Base-by-base conservation (phyloP, 2,888 invertebrate genomes). In the Anoncus sp. region DNA sequence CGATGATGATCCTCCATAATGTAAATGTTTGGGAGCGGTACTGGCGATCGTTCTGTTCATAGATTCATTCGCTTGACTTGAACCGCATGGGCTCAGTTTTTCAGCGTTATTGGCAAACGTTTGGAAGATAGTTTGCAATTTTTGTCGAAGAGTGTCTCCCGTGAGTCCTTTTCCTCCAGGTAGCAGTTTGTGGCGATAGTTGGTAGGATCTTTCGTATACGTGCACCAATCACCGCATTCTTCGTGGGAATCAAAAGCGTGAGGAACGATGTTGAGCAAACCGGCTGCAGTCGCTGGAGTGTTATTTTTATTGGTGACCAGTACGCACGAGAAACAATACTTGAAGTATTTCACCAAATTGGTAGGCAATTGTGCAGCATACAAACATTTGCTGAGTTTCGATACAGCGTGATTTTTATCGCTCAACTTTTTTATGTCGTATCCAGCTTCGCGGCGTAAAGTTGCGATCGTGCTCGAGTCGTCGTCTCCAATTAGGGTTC, bases 1-100 rank as follows among this genome's bases (percentile, higher is more conserved):
- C 0, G 81, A 80, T n/a, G 43, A 57, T 24, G 78, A 79, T 16
- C 80, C 77, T 20, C 77, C 79, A 45, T 79, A 81, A 71, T 78
- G 78, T 3, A 66, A 38, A 45, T 65, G 60, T 43, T 82, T 77
- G 14, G 82, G 79, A 73, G 67, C 59, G 12, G 47, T 75, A 49
- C 62, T 77, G 16, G 78, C 43, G 16, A 81, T 63, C n/a, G 51
- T 40, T 47, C 60, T 65, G 59, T 83, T 80, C 3, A 81, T 31
- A 0, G 79, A 81, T 45, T 83, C 77, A 43, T 81, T 79, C 10
- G 35, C 67, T 69, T 81, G 79, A 22, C 67, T 77, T 14, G 77
- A 80, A n/a, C 35, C 83, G 74, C 81, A 77, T 1, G 76, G 79
- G 14, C 65, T 49, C 5, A 81, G 70, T 72, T 81, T 77, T n/a